Evolutionary conservation across 2,888 invertebrate genomes (phyloP), one percentile per base, ranked within the genome.

Genomic region (Papilio protenor): DNA sequence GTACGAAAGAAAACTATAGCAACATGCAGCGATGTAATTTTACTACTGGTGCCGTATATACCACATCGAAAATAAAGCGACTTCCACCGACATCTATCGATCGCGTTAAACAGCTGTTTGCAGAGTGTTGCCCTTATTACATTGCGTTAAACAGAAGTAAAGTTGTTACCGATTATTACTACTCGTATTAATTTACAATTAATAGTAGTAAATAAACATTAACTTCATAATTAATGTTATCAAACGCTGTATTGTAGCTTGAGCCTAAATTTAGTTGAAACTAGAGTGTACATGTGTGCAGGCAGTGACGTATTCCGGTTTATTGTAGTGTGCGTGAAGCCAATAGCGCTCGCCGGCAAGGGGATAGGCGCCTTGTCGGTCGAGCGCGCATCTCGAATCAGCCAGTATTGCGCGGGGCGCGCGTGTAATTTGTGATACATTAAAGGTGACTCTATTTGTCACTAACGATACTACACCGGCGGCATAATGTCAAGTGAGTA

Each of bases 21-120:
- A 87, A 85, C 84, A 85, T 77, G 82, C 84, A 83, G 84, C 86
- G 85, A 88, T 87, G 87, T 87, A 88, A 89, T 91, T 90, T 90
- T 94, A 94, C 93, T 93, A 94, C 93, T 89, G 90, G 90, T 93
- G 92, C 93, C 92, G 93, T 92, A 85, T 89, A 88, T 85, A 89
- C 86, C 87, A 88, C 89, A 89, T 90, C 90, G 90, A 94, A 94
- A 94, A 93, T 94, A 94, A 93, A 93, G 92, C 88, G 91, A 92
- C 92, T 89, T 89, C 87, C 92, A 94, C 93, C 91, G 94, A 94
- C 94, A 94, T 94, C 94, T 94, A 94, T 94, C 90, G 94, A 94
- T 94, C 93, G 89, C 81, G 73, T 77, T 66, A 81, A 91, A 92
- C 94, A 94, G 93, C 94, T 94, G 94, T 87, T 90, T 72, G 61